phyloP scores from a whole-genome alignment of 2,113 vertebrate genomes.

The Sinocyclocheilus maitianheensis region DNA sequence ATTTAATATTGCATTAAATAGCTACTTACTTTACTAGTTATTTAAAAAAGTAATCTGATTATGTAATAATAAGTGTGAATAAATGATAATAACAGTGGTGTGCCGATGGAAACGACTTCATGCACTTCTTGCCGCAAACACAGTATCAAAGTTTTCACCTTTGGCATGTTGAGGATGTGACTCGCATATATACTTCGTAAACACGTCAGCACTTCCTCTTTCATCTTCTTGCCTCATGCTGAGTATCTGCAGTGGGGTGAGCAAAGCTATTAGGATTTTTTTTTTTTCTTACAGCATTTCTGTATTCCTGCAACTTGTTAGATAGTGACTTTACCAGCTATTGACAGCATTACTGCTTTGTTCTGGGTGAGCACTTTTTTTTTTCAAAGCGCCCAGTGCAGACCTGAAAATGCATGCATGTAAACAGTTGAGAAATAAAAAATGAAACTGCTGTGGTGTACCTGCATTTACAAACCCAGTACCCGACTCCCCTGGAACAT shows the following conservation, averaged over 20 bases:
- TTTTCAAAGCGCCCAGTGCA: not conserved
- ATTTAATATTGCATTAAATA: too few species aligned
- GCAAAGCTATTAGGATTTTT: not conserved
- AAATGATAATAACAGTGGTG: not conserved
- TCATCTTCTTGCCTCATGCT: constrained; percentile 5
- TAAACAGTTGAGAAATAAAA: not conserved
- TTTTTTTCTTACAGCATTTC: not conserved
- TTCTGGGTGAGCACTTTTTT: not conserved
- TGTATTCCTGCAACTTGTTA: constrained; percentile 5
- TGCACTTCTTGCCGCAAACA: not conserved
- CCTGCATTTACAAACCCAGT: not conserved
- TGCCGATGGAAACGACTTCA: not conserved
- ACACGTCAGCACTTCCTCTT: constrained; percentile 17
- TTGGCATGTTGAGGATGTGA: not conserved
- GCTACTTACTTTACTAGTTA: too few species aligned
- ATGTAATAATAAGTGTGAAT: not conserved
- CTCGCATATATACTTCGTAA: not conserved
- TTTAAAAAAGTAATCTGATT: too few species aligned
- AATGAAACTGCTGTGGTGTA: not conserved
- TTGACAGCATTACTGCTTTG: not conserved
- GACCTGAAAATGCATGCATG: not conserved
- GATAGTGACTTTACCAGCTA: not conserved
- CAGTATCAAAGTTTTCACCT: not conserved
- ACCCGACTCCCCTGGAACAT: not conserved
- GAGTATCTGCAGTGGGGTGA: not conserved